Conservation (phyloP, 2,888 invertebrate genomes). For the Eupithecia subumbrata region DNA sequence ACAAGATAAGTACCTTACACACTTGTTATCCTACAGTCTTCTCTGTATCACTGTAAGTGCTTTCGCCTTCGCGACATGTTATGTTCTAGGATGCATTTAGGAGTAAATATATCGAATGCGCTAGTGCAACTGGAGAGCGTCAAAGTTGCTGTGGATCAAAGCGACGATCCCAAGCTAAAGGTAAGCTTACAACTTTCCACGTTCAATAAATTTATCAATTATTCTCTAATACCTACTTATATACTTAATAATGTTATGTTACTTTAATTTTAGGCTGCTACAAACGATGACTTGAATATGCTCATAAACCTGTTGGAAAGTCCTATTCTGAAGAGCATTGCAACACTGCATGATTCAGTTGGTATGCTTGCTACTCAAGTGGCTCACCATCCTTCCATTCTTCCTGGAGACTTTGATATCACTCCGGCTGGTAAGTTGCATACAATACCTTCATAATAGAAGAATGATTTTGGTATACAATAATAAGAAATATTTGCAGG, state of each 20-base stretch:
- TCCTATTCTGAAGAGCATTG: constrained; percentile 95
- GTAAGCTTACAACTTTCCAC: constrained; percentile 56
- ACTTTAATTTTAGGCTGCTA: constrained; percentile 64
- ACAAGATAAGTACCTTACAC: background rate
- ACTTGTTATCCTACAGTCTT: background rate
- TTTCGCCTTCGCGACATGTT: constrained; percentile 25
- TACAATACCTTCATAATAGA: background rate
- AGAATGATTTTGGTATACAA: background rate
- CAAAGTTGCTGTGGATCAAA: constrained; percentile 92
- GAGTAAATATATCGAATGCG: constrained; percentile 94
- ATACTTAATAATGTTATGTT: background rate
- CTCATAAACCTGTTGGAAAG: constrained; percentile 93
- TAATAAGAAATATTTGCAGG: background rate
- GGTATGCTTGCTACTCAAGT: constrained; percentile 94
- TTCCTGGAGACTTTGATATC: constrained; percentile 97
- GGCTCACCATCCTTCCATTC: constrained; percentile 94
- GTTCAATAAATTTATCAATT: background rate
- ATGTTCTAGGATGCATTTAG: constrained; percentile 78
- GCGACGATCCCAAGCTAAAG: constrained; percentile 92
- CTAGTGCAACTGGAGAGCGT: constrained; percentile 94
- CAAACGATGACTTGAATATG: constrained; percentile 91
- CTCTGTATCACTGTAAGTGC: background rate
- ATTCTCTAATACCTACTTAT: background rate
- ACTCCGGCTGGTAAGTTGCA: constrained; percentile 86
- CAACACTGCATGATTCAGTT: constrained; percentile 95